Evolutionary conservation across 2,888 invertebrate species (phyloP).

Genomic region (Clivina fossor): DNA sequence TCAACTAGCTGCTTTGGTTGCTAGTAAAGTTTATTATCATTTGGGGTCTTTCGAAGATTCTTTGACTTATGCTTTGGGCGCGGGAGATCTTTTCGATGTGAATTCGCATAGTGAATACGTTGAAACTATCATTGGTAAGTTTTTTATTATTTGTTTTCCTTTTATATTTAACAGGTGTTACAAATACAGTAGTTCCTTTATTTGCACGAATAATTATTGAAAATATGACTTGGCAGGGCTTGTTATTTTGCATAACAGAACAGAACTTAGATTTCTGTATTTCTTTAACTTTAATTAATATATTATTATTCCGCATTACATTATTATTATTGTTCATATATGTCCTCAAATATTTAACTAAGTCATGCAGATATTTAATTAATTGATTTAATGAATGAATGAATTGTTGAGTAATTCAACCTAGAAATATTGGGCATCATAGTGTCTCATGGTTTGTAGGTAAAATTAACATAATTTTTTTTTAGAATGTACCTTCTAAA

Average conservation of each 20-base stretch:
- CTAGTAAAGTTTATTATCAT: conserved; percentile 98
- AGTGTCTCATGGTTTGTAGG: too few species aligned
- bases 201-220: too few species aligned
- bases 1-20: conserved; percentile 93
- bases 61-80: conserved; percentile 94
- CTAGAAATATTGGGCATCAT: too few species aligned
- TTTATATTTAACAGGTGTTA: too few species aligned
- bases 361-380: too few species aligned
- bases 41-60: conserved; percentile 97
- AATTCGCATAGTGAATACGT: conserved; percentile 94
- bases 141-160: conserved; percentile 12
- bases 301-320: too few species aligned
- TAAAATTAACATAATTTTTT: conserved; percentile 15
- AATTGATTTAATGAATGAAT: too few species aligned
- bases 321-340: too few species aligned
- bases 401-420: too few species aligned
- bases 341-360: too few species aligned
- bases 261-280: background rate
- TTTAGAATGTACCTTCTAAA: background rate
- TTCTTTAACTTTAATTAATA: conserved; percentile 9
- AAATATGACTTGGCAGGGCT: too few species aligned
- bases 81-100: conserved; percentile 93
- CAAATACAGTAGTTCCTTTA: too few species aligned
- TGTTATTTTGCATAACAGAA: background rate
- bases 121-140: conserved; percentile 83